Percentiles rank a stretch among this genome's conserved stretches.
Evolutionary conservation across 2,797 vertebrate species (phyloP).

Genomic region (Acanthurus lineatus): DNA sequence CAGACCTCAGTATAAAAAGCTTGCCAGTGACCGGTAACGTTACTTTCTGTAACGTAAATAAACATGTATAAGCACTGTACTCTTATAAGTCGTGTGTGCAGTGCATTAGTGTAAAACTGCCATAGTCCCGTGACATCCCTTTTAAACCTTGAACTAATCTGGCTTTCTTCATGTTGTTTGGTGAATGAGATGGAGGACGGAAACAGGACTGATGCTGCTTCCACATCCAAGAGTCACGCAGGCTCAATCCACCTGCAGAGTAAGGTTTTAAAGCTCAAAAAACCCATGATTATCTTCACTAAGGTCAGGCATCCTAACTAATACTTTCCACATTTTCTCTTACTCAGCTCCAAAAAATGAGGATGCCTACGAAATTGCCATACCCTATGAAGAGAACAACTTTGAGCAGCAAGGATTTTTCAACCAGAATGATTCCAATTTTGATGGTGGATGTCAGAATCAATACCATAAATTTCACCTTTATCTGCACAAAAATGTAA

Average conservation of each 20-base stretch:
- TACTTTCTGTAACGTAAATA: not conserved
- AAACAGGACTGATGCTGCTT: constrained; percentile 80
- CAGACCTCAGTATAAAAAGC: not conserved
- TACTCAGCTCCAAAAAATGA: constrained; percentile 89
- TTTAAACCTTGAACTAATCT: constrained; percentile 23
- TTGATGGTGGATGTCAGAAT: constrained; percentile 84
- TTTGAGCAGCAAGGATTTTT: constrained; percentile 90
- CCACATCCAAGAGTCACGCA: constrained; percentile 80
- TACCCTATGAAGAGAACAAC: constrained; percentile 89
- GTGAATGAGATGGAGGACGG: constrained; percentile 78
- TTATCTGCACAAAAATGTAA: not conserved
- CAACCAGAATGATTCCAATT: constrained; percentile 85
- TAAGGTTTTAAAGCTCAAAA: constrained; percentile 57
- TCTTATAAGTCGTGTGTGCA: not conserved
- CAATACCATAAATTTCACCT: not conserved
- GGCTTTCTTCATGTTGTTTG: constrained; percentile 15
- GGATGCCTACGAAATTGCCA: constrained; percentile 88
- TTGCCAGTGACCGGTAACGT: not conserved
- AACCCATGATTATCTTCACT: not conserved
- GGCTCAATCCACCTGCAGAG: constrained; percentile 84
- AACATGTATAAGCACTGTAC: not conserved
- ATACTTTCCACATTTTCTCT: not conserved
- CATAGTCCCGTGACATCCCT: not conserved
- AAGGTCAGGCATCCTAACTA: not conserved
- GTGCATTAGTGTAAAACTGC: not conserved